Conservation (phyloP, 2,888 invertebrate species). For the Biston betularia region DNA sequence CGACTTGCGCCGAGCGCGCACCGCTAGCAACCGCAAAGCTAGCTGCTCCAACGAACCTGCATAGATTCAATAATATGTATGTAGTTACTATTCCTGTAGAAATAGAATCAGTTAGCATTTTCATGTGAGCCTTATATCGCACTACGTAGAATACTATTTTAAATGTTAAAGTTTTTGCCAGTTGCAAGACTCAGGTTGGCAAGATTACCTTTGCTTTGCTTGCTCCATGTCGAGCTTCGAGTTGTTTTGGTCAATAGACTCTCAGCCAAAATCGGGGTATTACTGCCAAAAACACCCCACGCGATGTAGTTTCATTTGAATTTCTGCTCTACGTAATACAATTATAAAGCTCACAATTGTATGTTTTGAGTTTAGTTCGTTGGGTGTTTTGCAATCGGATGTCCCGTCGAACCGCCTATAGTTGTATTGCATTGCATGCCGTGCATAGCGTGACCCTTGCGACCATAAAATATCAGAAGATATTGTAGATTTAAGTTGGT, state of each 20-base stretch:
- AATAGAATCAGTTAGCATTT: too few species aligned
- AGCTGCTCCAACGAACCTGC: conserved; percentile 77
- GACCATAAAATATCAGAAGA: not conserved
- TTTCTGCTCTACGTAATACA: not conserved
- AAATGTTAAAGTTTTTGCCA: too few species aligned
- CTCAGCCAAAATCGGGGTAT: too few species aligned
- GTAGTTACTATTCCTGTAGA: too few species aligned
- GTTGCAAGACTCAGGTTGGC: too few species aligned
- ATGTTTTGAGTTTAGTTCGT: not conserved
- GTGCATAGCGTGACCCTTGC: conserved; percentile 7
- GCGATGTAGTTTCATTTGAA: not conserved
- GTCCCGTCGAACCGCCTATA: not conserved
- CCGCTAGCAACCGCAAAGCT: conserved; percentile 74
- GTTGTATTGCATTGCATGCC: conserved; percentile 4
- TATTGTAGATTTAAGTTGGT: not conserved
- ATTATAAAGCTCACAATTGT: not conserved
- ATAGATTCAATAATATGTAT: not conserved
- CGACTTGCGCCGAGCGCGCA: conserved; percentile 54
- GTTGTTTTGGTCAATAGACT: too few species aligned
- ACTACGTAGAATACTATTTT: not conserved
- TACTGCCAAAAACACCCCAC: too few species aligned
- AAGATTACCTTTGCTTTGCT: too few species aligned
- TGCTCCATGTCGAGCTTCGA: too few species aligned
- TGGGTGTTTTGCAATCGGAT: not conserved
- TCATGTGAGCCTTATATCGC: not conserved